Evolutionary conservation across 64 coral and sea anemone genomes (phyloP).

Genomic region (Montipora cactus): DNA sequence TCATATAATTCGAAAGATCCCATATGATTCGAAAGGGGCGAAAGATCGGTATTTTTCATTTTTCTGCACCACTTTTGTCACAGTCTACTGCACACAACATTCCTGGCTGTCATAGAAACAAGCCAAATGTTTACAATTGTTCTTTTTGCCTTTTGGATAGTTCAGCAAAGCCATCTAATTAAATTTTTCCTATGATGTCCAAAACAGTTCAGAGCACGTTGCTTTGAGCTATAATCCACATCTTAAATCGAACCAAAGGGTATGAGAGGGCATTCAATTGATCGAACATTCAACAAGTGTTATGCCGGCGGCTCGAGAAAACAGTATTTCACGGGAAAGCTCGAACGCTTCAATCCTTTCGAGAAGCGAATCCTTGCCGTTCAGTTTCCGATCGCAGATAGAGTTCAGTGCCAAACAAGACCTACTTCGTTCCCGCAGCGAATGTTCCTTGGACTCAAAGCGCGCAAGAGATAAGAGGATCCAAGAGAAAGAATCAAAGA

Average conservation of each 20-base stretch:
- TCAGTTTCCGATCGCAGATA: constrained; percentile 61
- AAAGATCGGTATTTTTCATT: background rate
- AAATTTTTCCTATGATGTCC: background rate
- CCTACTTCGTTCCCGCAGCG: constrained; percentile 84
- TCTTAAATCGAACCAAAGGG: background rate
- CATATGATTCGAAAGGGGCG: too few species aligned
- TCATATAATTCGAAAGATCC: too few species aligned
- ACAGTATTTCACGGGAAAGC: background rate
- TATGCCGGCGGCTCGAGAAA: background rate
- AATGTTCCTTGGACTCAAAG: constrained; percentile 84
- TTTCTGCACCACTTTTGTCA: background rate
- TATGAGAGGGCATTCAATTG: background rate
- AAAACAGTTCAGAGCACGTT: background rate
- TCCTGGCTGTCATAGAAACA: constrained; percentile 16
- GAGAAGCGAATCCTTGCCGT: constrained; percentile 15
- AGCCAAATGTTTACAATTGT: background rate
- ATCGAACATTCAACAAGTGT: constrained; percentile 32
- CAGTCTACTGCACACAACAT: background rate
- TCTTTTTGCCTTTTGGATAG: too few species aligned
- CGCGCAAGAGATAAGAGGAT: constrained; percentile 47
- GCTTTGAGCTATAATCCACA: background rate
- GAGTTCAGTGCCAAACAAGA: constrained; percentile 78
- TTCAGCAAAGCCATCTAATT: background rate
- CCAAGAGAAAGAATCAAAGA: constrained; percentile 23
- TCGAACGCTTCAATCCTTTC: background rate